Evolutionary conservation across 2,113 vertebrate species (phyloP), one percentile per base, ranked within the genome.

Genomic region (Anolis sagrei): DNA sequence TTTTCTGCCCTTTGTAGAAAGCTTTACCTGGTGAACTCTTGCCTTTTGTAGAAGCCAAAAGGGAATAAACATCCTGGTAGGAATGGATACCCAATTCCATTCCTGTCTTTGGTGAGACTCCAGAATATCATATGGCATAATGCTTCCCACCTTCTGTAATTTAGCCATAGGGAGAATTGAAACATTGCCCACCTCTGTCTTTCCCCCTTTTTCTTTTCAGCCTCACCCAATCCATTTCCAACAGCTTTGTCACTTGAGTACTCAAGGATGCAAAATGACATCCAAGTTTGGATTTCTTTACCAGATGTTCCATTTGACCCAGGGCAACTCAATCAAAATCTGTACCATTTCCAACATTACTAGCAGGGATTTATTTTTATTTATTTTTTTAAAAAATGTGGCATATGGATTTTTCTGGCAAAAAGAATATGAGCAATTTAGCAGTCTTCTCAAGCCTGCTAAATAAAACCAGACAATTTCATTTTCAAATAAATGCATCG

Each of bases 251-350:
- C 94, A 92, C 92, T 81, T 76, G 94, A 92, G 92, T 95, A 93
- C 95, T 95, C 94, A 95, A 94, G 89, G 89, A 94, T 95, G 93
- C 90, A 93, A 92, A 93, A 91, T 79, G 66, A 88, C 91, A 93
- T 94, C 93, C 88, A 89, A 95, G 90, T 87, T 89, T 93, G 94
- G 95, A 94, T 92, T 96, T 94, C 92, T 95, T 94, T 93, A 94
- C 94, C 95, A 96, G 96, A 96, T 96, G 95, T 96, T 96, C 93
- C 92, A 25, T 95, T 93, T 96, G 96, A 97, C 96, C 94, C 88
- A 91, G 95, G 94, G 96, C 95, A 95, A 92, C 92, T 96, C 95
- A 96, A 94, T 96, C 95, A 95, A 96, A 95, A 89, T 93, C 92
- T 95, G 94, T 94, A 95, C 95, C 82, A 92, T 93, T 95, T 96